Evolutionary conservation across 2,113 vertebrate genomes (phyloP), one percentile per base, ranked within the genome.

Genomic region (Syrrhaptes paradoxus): DNA sequence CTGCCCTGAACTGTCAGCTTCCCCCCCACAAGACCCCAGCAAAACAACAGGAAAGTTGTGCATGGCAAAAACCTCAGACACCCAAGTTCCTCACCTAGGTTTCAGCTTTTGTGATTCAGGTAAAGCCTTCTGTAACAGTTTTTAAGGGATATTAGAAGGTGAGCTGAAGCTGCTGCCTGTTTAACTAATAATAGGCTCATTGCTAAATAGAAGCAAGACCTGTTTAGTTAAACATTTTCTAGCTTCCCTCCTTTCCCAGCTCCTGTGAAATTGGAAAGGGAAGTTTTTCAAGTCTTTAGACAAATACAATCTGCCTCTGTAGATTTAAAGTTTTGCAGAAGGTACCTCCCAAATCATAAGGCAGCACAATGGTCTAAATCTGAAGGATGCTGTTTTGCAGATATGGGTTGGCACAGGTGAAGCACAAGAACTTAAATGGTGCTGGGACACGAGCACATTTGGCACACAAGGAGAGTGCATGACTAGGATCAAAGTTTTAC

Each of bases 151-250:
- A 41, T 12, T 9, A 70, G 80, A 87, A 92, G 63, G 41, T 17
- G 17, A 91, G 34, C 86, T 87, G 32, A 59, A 63, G 32, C 68
- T 78, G 65, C 84, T 88, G 45, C 48, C 62, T 57, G 16, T 59
- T 76, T 16, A 83, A 54, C 49, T 90, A 83, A 81, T 89, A 92
- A 89, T 6, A 12, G 48, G 36, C 19, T 77, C 63, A 54, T 32
- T 57, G 55, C 89, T 84, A 59, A 94, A 77, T 29, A 86, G 49
- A 88, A 73, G 18, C 45, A 68, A 84, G 81, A 77, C 17, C 55
- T 74, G 77, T 43, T 94, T 55, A 77, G 76, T 92, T 91, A 95
- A 95, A 94, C 13, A 91, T 89, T 96, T 51, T 61, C 80, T 73
- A 81, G 84, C 41, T 55, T 71, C 68, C 31, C 58, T 87, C 55